phyloP scores from a whole-genome alignment of 2,113 vertebrate species.

The Clarias gariepinus region DNA sequence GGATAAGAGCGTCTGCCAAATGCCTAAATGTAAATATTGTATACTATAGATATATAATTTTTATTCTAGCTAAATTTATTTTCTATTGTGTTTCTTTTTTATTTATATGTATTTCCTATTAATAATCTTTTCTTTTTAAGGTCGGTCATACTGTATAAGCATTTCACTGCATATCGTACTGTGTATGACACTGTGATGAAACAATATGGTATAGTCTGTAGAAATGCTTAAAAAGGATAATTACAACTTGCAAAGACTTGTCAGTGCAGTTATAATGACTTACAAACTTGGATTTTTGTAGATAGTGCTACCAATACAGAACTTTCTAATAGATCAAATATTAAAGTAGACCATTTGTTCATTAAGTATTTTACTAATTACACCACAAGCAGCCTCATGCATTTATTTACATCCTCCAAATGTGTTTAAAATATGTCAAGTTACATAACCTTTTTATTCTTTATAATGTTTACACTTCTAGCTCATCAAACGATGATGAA shows the following conservation, averaged over 20 bases:
- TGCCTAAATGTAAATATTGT: no score
- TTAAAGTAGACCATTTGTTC: neutral
- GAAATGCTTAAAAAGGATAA: neutral
- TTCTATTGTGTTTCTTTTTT: no score
- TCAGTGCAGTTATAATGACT: neutral
- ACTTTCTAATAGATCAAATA: neutral
- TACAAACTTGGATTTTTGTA: neutral
- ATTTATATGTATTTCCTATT: no score
- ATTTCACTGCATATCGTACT: no score
- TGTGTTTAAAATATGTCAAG: neutral
- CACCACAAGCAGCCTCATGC: neutral
- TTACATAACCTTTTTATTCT: neutral
- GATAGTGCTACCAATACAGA: neutral
- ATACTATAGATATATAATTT: no score
- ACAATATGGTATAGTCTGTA: neutral
- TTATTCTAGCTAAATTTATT: no score
- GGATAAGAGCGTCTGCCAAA: no score
- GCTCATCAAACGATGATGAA: slow-evolving; percentile 43
- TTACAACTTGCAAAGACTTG: neutral
- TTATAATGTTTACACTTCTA: slow-evolving; percentile 11
- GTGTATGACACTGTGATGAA: no score
- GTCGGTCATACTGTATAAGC: no score
- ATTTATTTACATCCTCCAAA: slow-evolving; percentile 1
- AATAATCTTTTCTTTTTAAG: no score
- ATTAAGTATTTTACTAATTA: neutral